Base-by-base conservation (phyloP, 2,797 vertebrate genomes). In the Myripristis murdjan region DNA sequence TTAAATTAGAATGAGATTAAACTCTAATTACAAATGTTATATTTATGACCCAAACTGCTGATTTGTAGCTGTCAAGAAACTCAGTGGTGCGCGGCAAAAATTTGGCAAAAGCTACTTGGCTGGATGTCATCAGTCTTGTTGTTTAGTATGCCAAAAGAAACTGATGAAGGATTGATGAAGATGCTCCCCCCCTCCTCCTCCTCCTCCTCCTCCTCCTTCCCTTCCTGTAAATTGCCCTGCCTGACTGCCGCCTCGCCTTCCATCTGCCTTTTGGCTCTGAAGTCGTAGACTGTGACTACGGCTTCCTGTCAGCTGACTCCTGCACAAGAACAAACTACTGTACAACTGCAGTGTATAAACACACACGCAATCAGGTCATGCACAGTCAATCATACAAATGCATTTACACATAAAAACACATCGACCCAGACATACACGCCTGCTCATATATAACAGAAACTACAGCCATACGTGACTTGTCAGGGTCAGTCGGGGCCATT, bases 401-500 rank as follows among this genome's bases (percentile, higher is more conserved):
- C 44, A 72, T 28, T 51, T 44, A 46, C 51, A 64, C 37, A 31
- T 31, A 31, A 31, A 5, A 31, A 31, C 28, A 31, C 28, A 6
- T 31, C 5, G 5, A 31, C 28, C 28, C 28, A 31, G 28, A 31
- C 4, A 6, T 31, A 31, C 5, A 54, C 0, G 41, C 15, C 59
- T 16, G 52, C 2, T 49, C 67, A 55, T 61, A 11, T 39, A 3
- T 12, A 11, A 39, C 37, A 39, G 11, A 39, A 18, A 18, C 15
- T 39, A 37, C 1, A 31, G 23, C 9, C 53, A 10, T 26, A 54
- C 61, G 57, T 62, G 68, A 57, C 53, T 57, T 33, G n/a, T 62
- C 70, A 52, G 79, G 77, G 75, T 85, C 57, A 47, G 7, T 12
- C 15, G 6, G 62, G 58, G 78, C 61, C 14, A 73, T 57, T 52